Evolutionary conservation across 2,888 invertebrate species (phyloP), one percentile per base, ranked within the genome.

Genomic region (Tachina fera): DNA sequence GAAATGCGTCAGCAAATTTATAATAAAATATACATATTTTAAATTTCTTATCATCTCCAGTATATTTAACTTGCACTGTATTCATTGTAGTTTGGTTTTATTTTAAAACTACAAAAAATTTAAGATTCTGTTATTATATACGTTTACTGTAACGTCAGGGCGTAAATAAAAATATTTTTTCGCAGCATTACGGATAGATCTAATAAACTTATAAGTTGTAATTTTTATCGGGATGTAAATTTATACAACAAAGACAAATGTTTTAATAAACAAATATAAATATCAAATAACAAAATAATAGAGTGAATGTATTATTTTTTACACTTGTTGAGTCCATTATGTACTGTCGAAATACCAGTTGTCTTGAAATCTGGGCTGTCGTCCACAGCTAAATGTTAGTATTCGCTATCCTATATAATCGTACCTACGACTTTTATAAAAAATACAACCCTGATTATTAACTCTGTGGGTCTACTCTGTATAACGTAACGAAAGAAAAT

Each of bases 1-100:
- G 89, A 88, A 75, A 56, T 43, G 43, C n/a, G 19, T 51, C 53
- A 51, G 41, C 22, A 41, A 41, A 70, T 60, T 31, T 61, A 5
- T 39, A 43, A 70, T 68, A 77, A 47, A 43, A 41, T 61, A 49
- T 51, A 11, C 16, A 71, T 56, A 56, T 22, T 31, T 67, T 10
- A 14, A 45, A 45, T 45, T 47, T 47, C 9, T 65, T 22, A 14
- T 22, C 31, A 10, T 43, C 43, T 43, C 39, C 43, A 63, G 16
- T 72, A 61, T 74, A 22, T 51, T 41, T 75, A 63, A 1, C 74
- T 19, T 74, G 49, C 14, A 72, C 39, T 49, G 39, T 13, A 74
- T 41, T 74, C 8, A 19, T 49, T 67, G 19, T 43, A n/a, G n/a
- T 60, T 60, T 47, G 39, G 9, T 39, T 49, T 53, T 53, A 31